phyloP scores from a whole-genome alignment of 2,888 invertebrate species.

The Cerceris rybyensis region DNA sequence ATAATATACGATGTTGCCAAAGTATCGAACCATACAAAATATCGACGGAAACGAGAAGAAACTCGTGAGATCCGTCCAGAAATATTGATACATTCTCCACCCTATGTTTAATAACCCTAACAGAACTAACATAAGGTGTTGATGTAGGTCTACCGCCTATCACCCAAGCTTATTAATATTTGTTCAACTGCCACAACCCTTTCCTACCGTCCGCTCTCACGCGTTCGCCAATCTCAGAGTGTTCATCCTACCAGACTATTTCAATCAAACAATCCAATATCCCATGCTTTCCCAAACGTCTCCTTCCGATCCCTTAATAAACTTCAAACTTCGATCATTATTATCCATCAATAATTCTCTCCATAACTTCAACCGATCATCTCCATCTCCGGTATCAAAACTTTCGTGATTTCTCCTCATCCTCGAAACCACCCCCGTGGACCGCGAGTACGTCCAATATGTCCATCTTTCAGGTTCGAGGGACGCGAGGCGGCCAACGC shows the following conservation, averaged over 20 bases:
- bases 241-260: neutral
- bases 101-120: slow-evolving; percentile 13
- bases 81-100: neutral
- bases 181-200: slow-evolving; percentile 48
- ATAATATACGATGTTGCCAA: too few relatives aligned
- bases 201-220: slow-evolving; percentile 15
- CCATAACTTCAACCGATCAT: neutral
- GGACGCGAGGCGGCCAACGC: slow-evolving; percentile 71
- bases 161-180: slow-evolving; percentile 64
- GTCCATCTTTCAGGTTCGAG: slow-evolving; percentile 79
- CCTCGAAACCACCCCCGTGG: slow-evolving; percentile 22
- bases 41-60: neutral
- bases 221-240: neutral
- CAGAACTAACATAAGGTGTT: slow-evolving; percentile 14
- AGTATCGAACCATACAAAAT: neutral
- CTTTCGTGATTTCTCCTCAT: neutral
- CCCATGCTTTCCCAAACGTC: neutral
- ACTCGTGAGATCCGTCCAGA: neutral
- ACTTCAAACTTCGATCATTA: neutral
- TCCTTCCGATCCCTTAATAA: neutral
- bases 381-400: neutral
- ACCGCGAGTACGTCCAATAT: slow-evolving; percentile 71
- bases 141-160: slow-evolving; percentile 15
- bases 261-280: neutral
- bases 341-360: neutral